Base-by-base conservation (phyloP, 2,888 invertebrate species). In the Cheilosia soror region DNA sequence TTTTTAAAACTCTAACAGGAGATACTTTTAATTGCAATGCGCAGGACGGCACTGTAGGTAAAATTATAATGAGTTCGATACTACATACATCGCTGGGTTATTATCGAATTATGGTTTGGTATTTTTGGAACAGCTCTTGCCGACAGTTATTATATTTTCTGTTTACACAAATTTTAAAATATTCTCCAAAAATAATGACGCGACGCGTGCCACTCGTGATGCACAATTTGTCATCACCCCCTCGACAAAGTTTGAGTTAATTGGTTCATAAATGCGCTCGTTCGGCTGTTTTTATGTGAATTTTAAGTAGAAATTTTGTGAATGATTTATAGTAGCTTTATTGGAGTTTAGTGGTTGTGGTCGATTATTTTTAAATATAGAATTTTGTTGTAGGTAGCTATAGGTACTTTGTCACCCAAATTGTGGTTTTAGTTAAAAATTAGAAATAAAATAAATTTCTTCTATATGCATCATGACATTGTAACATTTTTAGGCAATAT, bases 61-160 rank as follows among this genome's bases (percentile, higher is more conserved):
- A 11, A 66, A n/a, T 25, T 37, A 55, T 27, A 37, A 11, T n/a
- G 55, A 20, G 20, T 20, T 20, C 20, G 20, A 20, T 20, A 20
- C 20, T 62, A 25, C 37, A 13, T 11, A 4, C 20, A 37, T 71
- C 58, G 63, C 13, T 58, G 31, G 80, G 84, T 76, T 82, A 81
- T 84, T 75, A 84, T 84, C 71, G 53, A 84, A 80, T 75, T 79
- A 79, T 84, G 25, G 79, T 27, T 44, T 81, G 51, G 69, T 84
- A 84, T 84, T 84, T 84, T 60, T 65, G 75, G 84, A 75, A 77
- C 37, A 62, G 33, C 68, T 25, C 42, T 6, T 4, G 4, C 40
- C 20, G 60, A 80, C 84, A 80, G 80, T 84, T 84, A 84, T 84
- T 68, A 69, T 84, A 58, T 84, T 84, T 84, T 63, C 49, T 84